Base-by-base conservation (phyloP, 2,888 invertebrate species). In the Dysmachus trigonus region DNA sequence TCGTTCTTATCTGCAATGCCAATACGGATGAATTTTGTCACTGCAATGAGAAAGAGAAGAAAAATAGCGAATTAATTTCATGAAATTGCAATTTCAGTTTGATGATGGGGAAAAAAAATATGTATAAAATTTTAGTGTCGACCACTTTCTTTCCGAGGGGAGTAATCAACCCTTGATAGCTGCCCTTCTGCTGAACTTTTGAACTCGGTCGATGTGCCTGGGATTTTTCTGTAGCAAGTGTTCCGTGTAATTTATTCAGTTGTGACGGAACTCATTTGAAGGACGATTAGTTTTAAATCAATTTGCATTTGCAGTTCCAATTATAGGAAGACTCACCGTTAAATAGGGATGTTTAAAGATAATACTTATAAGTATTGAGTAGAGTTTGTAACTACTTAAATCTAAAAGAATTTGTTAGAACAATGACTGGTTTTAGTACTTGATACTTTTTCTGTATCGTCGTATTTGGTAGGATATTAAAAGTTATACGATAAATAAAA, bases 1-100 rank as follows among this genome's bases (percentile, higher is more conserved):
- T 99, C 99, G 95, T 99, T 99, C 94, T 98, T 98, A 94, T 99
- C 99, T 90, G 98, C 98, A 91, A 99, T 98, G 90, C 97, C 98
- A 93, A 99, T 98, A 90, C 98, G 98, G 93, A 98, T 98, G 94
- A 98, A 98, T 94, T 98, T 98, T 89, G 98, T 98, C 93, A 98
- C 98, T 98, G 95, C n/a, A 95, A 95, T 90, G 89, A 89, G 87
- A 83, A 86, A 31, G 33, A 76, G 27, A 10, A 38, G 62, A 31
- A 71, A 27, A 72, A 41, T 31, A 8, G 38, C 27, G 72, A 62
- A 62, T 30, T 62, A 62, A 22, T 62, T 62, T 27, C 62, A 8
- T 35, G 33, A 62, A 62, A 27, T 47, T 82, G 33, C 81, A 82
- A 77, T 30, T 82, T 62, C 62, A 47, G 38, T 47, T 81, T 81